phyloP scores from a whole-genome alignment of 2,888 invertebrate genomes.

The Pimpla rufipes region DNA sequence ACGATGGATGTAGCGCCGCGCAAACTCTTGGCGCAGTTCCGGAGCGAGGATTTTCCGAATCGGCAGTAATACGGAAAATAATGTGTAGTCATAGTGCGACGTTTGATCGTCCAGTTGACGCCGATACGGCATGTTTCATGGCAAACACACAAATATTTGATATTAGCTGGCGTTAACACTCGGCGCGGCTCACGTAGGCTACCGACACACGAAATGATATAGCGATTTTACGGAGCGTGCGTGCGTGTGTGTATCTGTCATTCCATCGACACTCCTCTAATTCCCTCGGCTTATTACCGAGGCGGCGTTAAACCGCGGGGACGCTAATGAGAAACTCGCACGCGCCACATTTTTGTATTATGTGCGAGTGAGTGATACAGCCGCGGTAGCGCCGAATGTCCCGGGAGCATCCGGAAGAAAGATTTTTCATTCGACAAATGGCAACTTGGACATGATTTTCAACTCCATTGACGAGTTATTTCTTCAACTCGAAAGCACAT shows the following conservation, averaged over 20 bases:
- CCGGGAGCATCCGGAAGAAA: too few relatives aligned
- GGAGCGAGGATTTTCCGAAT: neutral
- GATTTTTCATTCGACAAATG: too few relatives aligned
- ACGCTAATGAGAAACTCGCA: slow-evolving; percentile 57
- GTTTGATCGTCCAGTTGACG: neutral
- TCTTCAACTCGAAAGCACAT: neutral
- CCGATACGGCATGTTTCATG: neutral
- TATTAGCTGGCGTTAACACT: neutral
- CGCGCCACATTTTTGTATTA: slow-evolving; percentile 36
- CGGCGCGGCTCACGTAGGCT: neutral
- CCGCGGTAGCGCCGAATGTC: slow-evolving; percentile 10
- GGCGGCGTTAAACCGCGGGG: slow-evolving; percentile 46
- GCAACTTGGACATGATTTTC: too few relatives aligned
- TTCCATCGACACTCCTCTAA: slow-evolving; percentile 46
- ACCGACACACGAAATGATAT: neutral
- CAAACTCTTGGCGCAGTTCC: neutral
- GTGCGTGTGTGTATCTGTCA: slow-evolving; percentile 6
- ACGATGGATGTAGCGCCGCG: too few relatives aligned
- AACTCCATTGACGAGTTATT: neutral
- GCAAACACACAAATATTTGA: slow-evolving; percentile 49
- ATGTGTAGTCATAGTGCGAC: neutral
- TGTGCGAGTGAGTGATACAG: neutral
- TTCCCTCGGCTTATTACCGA: slow-evolving; percentile 50
- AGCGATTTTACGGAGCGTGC: neutral
- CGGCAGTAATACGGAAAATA: neutral